Evolutionary conservation across 2,113 vertebrate genomes (phyloP).

Genomic region (Alouatta palliata): DNA sequence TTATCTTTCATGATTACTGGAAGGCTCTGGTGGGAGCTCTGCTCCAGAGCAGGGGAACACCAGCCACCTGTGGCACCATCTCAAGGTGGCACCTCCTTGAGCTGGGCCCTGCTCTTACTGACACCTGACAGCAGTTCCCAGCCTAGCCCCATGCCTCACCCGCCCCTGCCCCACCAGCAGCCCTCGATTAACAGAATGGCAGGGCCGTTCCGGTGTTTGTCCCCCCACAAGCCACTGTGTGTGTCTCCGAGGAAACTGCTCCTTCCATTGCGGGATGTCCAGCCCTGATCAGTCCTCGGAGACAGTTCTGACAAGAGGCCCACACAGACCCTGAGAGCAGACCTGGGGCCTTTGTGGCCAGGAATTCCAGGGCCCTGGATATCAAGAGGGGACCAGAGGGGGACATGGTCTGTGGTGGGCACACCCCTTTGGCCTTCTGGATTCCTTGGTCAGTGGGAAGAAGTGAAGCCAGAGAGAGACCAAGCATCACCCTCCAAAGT

Average conservation of each 20-base stretch:
- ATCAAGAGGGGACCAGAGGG: neutral
- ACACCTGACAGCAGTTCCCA: neutral
- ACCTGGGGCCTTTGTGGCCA: neutral
- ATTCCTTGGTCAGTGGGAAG: neutral
- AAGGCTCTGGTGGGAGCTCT: neutral
- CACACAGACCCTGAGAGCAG: neutral
- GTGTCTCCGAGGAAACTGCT: neutral
- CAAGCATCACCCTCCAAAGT: neutral
- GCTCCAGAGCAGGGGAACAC: neutral
- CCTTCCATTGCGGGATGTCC: neutral
- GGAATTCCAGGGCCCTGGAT: neutral
- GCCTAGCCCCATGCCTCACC: neutral
- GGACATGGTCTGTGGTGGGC: neutral
- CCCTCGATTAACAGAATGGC: neutral
- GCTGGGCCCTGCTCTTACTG: neutral
- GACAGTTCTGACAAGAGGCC: neutral
- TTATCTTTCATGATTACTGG: neutral
- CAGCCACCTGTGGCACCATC: neutral
- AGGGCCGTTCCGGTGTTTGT: rapidly evolving
- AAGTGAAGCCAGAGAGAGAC: neutral
- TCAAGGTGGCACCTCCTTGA: neutral
- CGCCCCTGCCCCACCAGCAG: neutral
- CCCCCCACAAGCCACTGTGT: neutral
- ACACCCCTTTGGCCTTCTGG: neutral
- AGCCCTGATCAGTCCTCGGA: neutral